Base-by-base conservation (phyloP, 2,888 invertebrate genomes). In the Pardosa pseudoannulata region DNA sequence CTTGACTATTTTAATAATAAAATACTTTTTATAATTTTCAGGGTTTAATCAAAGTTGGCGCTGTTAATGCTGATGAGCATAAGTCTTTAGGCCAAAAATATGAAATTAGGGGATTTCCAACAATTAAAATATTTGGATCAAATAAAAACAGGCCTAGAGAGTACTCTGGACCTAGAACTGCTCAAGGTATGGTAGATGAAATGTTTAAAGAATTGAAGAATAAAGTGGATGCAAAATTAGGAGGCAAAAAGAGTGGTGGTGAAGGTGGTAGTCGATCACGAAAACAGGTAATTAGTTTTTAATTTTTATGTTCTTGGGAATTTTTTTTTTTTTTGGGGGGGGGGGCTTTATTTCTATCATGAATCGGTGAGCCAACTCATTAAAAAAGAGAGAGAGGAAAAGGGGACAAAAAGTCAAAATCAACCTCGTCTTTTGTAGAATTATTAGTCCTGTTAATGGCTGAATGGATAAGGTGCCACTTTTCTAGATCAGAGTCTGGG, bases 21-120 rank as follows among this genome's bases (percentile, higher is more conserved):
- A n/a, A n/a, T n/a, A n/a, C n/a, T n/a, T n/a, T n/a, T n/a, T 67
- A 7, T 5, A 32, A n/a, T 41, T 91, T 92, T 27, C 91, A 96
- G 95, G 98, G 99, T 85, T 93, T 98, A 16, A 95, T 96, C 0
- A 98, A 97, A 94, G 96, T 99, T 5, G 99, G 98, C 71, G 97
- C 97, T 6, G 95, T 99, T 0, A 95, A 99, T 93, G 96, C 96
- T 62, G 98, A 98, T 91, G 94, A 96, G 71, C 95, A 98, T 91
- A 95, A 96, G 90, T 94, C 95, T 5, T 92, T 98, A 0, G 95
- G 95, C 39, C 93, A 94, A 0, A 94, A 95, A 90, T 99, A 94
- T 92, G 95, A 95, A 62, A 95, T 99, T 41, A 93, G 94, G 89
- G 98, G 99, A 72, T 99, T 98, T 92, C 99, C 99, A 1, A 97